These are phyloP conservation scores for Corbicula japonica DNA, from an alignment of 2,888 invertebrate species.

Conservation along the genomic window DNA sequence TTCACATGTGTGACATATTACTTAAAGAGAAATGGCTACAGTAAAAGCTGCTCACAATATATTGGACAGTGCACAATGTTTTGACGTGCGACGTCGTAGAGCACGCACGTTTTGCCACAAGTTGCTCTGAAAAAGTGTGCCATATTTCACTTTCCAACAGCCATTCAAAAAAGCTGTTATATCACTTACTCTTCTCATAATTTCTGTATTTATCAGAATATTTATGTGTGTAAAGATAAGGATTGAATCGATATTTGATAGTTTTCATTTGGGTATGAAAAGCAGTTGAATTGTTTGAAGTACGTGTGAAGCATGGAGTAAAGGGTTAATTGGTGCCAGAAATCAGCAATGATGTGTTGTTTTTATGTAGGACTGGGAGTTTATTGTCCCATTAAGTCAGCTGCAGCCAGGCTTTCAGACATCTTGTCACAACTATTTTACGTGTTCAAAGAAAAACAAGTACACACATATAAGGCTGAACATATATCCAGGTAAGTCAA, in stretches of 20 bases:
- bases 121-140: too few species aligned
- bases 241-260: background rate
- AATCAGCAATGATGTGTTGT: background rate
- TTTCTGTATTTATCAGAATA: too few species aligned
- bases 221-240: too few species aligned
- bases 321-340: background rate
- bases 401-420: slow-evolving; percentile 74
- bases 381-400: slow-evolving; percentile 64
- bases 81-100: too few species aligned
- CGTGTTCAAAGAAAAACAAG: slow-evolving; percentile 60
- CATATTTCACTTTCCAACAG: too few species aligned
- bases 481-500: slow-evolving; percentile 76
- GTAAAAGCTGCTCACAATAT: too few species aligned
- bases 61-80: too few species aligned
- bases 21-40: too few species aligned
- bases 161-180: too few species aligned
- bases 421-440: slow-evolving; percentile 77
- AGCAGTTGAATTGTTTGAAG: background rate
- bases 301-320: background rate
- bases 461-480: slow-evolving; percentile 78
- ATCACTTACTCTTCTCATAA: too few species aligned
- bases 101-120: too few species aligned
- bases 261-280: background rate
- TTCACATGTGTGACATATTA: too few species aligned
- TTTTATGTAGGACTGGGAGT: slow-evolving; percentile 73